Base-by-base conservation (phyloP, 2,888 invertebrate species). In the Meiosimyza platycephala region DNA sequence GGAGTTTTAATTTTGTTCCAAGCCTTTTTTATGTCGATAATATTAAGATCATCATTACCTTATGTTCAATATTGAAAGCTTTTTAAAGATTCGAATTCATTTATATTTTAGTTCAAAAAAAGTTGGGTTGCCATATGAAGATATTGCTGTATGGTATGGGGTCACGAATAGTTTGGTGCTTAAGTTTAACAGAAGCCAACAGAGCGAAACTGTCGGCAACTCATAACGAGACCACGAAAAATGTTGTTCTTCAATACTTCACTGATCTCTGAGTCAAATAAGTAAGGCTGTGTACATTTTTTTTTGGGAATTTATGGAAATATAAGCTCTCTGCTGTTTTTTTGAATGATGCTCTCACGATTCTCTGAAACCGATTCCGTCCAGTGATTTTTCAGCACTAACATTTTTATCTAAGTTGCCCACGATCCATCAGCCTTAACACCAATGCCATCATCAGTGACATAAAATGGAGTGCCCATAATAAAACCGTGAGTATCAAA, bases 401-500 rank as follows among this genome's bases (percentile, higher is more conserved):
- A 51, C 22, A 18, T 64, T 64, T 15, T 64, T 57, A 18, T 57
- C 57, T 48, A 48, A 51, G 22, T 18, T 51, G 51, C 33, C 22
- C 55, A 18, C 47, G 18, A 57, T 47, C 51, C 12, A 28, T 13
- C 47, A 18, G 47, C 28, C 28, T 28, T 28, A 28, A 28, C 28
- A 28, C 2, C 57, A 50, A 67, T 67, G 67, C 40, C 55, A 67
- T 67, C 67, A 67, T 48, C 67, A 52, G 18, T 7, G 33, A n/a
- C 22, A 51, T 54, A 47, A 50, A 51, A n/a, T 15, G 40, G 15
- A 64, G 57, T 47, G 62, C 11, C 16, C 63, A 51, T 78, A 77
- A 84, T 84, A 83, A 84, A 83, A 81, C 81, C 77, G 78, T 65
- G 73, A 65, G 75, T 72, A 63, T 22, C 62, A 48, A 72, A 55